Evolutionary conservation across 1,140 invertebrate genomes (phyloP), one percentile per base, ranked within the genome.

Genomic region (Danaus plexippus): DNA sequence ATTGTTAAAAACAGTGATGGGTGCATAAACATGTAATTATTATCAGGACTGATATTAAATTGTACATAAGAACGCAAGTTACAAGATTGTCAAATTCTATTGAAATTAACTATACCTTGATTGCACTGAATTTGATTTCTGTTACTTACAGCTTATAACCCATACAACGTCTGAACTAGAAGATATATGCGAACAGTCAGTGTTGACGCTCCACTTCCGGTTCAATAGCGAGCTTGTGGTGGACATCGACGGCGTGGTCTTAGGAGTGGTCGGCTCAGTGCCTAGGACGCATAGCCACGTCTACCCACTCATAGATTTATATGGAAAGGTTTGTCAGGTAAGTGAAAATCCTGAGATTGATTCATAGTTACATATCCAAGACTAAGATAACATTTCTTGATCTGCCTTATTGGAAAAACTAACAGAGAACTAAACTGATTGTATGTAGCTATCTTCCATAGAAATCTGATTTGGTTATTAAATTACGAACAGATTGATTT

Each of bases 281-380:
- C 71, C 79, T 1, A 54, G 72, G 9, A 50, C 45, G 0, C 66
- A 62, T 53, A 69, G 61, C n/a, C 71, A 77, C 32, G 63, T 85
- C 0, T 82, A 70, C 51, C 81, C 79, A 0, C 54, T 77, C 15
- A 66, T 85, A 0, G 79, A 85, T 52, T 66, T 85, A 0, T 85
- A 85, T 15, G 81, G 81, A 7, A 68, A 57, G 44, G 68, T 80
- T 11, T 60, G 61, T 10, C 78, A 84, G 63, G 80, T 81, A 59
- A 61, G 50, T 56, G 15, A 15, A n/a, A 15, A 15, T 15, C 15
- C 15, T 15, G 15, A 15, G 15, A 15, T 3, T 15, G n/a, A 15
- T 15, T 15, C 15, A 15, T 15, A 15, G 3, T 15, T 1, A 1
- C 15, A 1, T 15, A 15, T 15, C n/a, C n/a, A n/a, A n/a, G 15